phyloP scores from a whole-genome alignment of 64 coral and sea anemone species.

The Montipora cactus region DNA sequence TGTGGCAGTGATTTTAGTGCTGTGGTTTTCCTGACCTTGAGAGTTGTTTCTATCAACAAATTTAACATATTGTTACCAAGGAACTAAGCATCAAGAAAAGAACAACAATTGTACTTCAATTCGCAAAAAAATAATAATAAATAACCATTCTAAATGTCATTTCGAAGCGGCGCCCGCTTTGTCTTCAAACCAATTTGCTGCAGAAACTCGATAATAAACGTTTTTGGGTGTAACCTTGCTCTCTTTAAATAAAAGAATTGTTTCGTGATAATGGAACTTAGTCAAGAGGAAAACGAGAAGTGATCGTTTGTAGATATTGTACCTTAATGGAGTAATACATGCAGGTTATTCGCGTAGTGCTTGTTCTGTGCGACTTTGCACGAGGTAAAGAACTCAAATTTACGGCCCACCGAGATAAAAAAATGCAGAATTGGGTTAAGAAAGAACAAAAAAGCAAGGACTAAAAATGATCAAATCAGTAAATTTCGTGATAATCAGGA shows the following conservation, averaged over 20 bases:
- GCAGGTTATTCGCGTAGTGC: background rate
- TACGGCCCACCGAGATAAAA: too few species aligned
- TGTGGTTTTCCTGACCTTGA: conserved; percentile 13
- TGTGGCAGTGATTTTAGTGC: background rate
- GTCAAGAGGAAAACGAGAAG: conserved; percentile 20
- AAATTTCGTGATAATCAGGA: background rate
- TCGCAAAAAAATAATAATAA: background rate
- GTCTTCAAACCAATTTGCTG: background rate
- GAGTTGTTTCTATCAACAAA: background rate
- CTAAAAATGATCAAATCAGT: background rate
- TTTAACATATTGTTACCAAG: conserved; percentile 3
- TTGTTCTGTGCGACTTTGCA: conserved; percentile 3
- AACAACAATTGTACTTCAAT: background rate
- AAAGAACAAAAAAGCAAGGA: background rate
- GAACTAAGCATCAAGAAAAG: background rate
- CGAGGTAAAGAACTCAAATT: background rate
- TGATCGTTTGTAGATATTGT: conserved; percentile 27
- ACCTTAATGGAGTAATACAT: background rate
- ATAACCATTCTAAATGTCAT: background rate
- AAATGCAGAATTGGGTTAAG: too few species aligned
- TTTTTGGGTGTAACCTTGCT: background rate
- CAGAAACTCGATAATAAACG: too few species aligned
- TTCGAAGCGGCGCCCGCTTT: background rate
- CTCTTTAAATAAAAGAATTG: conserved; percentile 47
- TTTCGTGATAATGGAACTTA: background rate